Conservation (phyloP, 1,140 invertebrate genomes). For the Drosophila lacteicornis region DNA sequence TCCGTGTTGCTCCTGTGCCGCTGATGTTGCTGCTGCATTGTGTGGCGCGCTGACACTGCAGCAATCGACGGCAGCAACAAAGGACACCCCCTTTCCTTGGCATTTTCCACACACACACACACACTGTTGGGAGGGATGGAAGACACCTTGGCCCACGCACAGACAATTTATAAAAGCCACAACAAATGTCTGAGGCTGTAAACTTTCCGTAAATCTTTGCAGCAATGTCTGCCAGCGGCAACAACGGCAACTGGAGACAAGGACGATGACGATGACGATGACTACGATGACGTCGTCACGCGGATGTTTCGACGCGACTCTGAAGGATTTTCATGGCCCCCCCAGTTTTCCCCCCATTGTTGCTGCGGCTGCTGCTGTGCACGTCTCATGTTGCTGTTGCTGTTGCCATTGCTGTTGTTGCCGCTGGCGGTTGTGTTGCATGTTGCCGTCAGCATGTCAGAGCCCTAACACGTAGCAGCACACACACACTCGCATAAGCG, state of each 20-base stretch:
- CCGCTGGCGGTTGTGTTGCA: conserved; percentile 46
- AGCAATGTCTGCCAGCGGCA: conserved; percentile 64
- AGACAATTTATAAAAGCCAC: conserved; percentile 81
- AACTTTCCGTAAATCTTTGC: conserved; percentile 78
- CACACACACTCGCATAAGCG: conserved; percentile 5
- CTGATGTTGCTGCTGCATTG: conserved; percentile 12
- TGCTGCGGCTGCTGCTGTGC: conserved; percentile 5
- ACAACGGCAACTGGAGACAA: conserved; percentile 15
- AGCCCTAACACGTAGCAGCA: conserved; percentile 38
- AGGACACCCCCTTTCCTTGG: background rate
- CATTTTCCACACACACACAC: background rate
- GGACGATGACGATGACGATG: conserved; percentile 33
- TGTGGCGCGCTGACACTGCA: conserved; percentile 55
- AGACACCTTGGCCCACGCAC: conserved; percentile 75
- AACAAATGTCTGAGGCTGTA: conserved; percentile 81
- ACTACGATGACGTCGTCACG: conserved; percentile 44
- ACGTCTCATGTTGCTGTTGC: conserved; percentile 1
- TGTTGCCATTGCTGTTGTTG: conserved; percentile 3
- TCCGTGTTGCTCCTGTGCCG: conserved; percentile 42
- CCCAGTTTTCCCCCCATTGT: conserved; percentile 28
- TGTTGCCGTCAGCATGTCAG: conserved; percentile 79
- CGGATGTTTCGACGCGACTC: conserved; percentile 56
- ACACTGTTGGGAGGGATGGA: background rate
- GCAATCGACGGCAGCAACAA: conserved; percentile 55
- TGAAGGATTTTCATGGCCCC: conserved; percentile 76